Evolutionary conservation across 2,888 invertebrate genomes (phyloP).

Genomic region (Ommatoiulus sabulosus): DNA sequence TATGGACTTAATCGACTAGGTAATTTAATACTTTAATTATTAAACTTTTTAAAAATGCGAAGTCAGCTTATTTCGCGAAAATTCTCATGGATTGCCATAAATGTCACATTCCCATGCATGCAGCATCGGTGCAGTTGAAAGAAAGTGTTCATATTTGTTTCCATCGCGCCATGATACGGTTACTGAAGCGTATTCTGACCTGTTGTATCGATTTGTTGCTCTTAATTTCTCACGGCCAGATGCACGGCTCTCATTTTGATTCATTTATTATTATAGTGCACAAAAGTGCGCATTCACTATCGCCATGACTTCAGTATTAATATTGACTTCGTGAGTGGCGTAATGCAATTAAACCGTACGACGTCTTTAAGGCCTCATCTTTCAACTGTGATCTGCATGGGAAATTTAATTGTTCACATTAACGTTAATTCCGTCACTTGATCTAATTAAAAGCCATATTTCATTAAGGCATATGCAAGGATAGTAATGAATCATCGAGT

Average conservation of each 20-base stretch:
- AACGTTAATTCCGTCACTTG: constrained; percentile 35
- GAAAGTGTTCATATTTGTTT: no score
- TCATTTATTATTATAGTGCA: neutral
- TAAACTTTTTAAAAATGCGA: no score
- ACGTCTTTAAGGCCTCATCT: neutral
- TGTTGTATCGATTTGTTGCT: neutral
- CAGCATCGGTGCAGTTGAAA: no score
- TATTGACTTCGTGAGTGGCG: constrained; percentile 26
- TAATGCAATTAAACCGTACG: neutral
- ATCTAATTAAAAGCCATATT: constrained; percentile 27
- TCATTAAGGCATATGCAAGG: neutral
- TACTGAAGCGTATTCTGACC: neutral
- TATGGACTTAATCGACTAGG: no score
- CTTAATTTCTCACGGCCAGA: neutral
- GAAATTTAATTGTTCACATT: constrained; percentile 26
- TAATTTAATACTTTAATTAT: no score
- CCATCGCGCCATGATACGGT: neutral
- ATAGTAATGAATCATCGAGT: neutral
- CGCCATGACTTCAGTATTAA: neutral
- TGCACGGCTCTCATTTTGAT: neutral
- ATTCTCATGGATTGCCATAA: no score
- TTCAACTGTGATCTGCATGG: constrained; percentile 41
- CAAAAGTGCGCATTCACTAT: neutral
- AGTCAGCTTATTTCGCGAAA: no score
- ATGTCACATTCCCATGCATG: no score